Percentiles rank a stretch among this genome's conserved stretches.
Evolutionary conservation across 2,888 invertebrate genomes (phyloP).

Genomic region (Panopea generosa): DNA sequence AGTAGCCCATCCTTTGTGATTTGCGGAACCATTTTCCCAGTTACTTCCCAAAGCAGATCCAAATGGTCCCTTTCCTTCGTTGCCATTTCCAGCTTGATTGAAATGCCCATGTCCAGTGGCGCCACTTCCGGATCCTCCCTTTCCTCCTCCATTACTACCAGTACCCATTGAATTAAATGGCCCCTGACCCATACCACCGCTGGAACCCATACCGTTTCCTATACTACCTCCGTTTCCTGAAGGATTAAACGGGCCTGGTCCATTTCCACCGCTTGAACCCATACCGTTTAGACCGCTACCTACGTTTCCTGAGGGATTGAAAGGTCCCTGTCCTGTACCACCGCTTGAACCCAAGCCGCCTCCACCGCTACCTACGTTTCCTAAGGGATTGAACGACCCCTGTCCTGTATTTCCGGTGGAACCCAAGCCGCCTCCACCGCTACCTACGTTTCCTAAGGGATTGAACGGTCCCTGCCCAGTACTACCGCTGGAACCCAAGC

Average conservation of each 20-base stretch:
- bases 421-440: not conserved
- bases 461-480: not conserved
- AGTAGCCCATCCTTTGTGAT: conserved; percentile 41
- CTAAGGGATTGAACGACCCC: not conserved
- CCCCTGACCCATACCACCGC: conserved; percentile 7
- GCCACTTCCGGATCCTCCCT: not conserved
- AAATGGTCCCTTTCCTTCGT: conserved; percentile 31
- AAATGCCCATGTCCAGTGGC: not conserved
- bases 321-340: conserved; percentile 2
- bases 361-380: not conserved
- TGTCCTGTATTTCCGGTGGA: conserved; percentile 1
- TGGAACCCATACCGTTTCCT: too few relatives aligned
- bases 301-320: not conserved
- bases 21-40: conserved; percentile 39
- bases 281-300: too few relatives aligned
- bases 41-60: conserved; percentile 29
- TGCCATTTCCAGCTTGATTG: not conserved
- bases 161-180: conserved; percentile 10
- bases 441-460: not conserved
- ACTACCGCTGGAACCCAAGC: not conserved
- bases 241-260: conserved; percentile 19
- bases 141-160: conserved; percentile 6
- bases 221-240: conserved; percentile 2
- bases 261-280: conserved; percentile 7
- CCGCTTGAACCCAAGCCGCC: not conserved